Evolutionary conservation across 2,888 invertebrate genomes (phyloP), one percentile per base, ranked within the genome.

Genomic region (Mactromeris polynyma): DNA sequence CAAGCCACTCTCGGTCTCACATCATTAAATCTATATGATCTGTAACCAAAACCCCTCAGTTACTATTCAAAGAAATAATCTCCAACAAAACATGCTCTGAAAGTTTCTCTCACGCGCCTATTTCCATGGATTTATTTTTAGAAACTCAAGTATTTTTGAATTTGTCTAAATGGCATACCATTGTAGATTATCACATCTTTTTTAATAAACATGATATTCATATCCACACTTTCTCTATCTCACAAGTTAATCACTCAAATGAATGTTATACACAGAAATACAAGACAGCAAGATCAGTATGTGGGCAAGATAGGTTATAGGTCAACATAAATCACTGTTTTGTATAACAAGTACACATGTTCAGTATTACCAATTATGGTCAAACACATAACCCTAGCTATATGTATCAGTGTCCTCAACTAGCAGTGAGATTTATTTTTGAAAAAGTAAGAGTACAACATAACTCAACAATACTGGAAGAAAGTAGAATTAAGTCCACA

Each of bases 21-120:
- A 58, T n/a, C 58, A 58, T 58, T 58, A 58, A 58, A 58, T 58
- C n/a, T 58, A 58, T 58, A 58, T 58, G 58, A 58, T 58, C 58
- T 58, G 58, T 58, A 58, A 21, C 58, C 58, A n/a, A n/a, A 58
- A 58, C 19, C n/a, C n/a, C 58, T 19, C 0, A 2, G n/a, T n/a
- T n/a, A 58, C 58, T n/a, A 58, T 58, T 58, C 58, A 58, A 58
- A 58, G 58, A 58, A 58, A 58, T 58, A 58, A 58, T 58, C 58
- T 58, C 19, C 58, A n/a, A 58, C 2, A 58, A 58, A 58, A 58
- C 58, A 58, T 58, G 58, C n/a, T 19, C 19, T n/a, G 58, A n/a
- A 58, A 58, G 21, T 58, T 58, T n/a, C n/a, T 58, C 11, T 58
- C 58, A 58, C 58, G 21, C 58, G 21, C 58, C 58, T n/a, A 58